Evolutionary conservation across 2,888 invertebrate genomes (phyloP).

Genomic region (Thymelicus lineola): DNA sequence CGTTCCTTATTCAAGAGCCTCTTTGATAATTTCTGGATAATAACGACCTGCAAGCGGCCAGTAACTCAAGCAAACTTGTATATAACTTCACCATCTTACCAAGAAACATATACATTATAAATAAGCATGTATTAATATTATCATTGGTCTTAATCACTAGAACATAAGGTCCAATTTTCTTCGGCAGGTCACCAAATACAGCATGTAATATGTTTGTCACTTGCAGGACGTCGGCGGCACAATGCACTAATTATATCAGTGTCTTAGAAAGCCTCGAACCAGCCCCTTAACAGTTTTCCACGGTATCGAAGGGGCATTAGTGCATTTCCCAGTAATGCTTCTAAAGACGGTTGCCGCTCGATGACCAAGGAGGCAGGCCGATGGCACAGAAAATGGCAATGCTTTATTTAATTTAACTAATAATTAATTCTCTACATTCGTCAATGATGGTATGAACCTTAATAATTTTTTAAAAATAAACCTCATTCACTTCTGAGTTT

Average conservation of each 20-base stretch:
- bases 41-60: conserved; percentile 73
- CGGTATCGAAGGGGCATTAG: conserved; percentile 80
- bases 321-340: conserved; percentile 82
- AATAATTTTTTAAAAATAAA: too few relatives aligned
- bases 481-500: too few relatives aligned
- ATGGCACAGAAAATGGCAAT: conserved; percentile 48
- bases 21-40: conserved; percentile 66
- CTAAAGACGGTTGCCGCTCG: conserved; percentile 78
- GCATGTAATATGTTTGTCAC: conserved; percentile 49
- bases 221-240: conserved; percentile 71
- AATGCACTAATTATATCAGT: conserved; percentile 83
- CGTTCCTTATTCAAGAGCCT: conserved; percentile 67
- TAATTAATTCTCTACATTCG: too few relatives aligned
- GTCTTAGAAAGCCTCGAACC: conserved; percentile 83
- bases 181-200: conserved; percentile 57
- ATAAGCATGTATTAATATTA: conserved; percentile 9
- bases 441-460: too few relatives aligned
- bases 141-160: conserved; percentile 35
- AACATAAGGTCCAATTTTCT: conserved; percentile 48
- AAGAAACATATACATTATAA: too few relatives aligned
- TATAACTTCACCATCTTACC: conserved; percentile 37
- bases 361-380: conserved; percentile 67
- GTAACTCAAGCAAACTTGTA: conserved; percentile 73
- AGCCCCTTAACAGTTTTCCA: conserved; percentile 85
- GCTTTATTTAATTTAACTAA: too few relatives aligned